Evolutionary conservation across 2,797 vertebrate species (phyloP).

Genomic region (Babyrousa celebensis): DNA sequence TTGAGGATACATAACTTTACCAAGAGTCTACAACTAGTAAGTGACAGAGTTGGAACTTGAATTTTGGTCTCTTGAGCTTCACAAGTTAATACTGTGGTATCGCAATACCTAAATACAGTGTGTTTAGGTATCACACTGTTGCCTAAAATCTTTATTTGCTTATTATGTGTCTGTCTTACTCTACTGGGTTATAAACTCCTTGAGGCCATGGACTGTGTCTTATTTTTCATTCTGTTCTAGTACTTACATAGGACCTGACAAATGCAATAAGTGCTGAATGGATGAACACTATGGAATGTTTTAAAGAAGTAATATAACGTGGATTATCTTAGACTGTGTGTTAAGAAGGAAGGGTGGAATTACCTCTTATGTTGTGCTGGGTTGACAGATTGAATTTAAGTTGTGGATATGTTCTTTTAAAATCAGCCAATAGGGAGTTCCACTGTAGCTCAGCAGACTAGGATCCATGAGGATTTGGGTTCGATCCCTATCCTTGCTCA

Average conservation of each 20-base stretch:
- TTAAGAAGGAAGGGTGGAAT: not conserved
- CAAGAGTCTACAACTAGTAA: not conserved
- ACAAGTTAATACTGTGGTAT: too few relatives aligned
- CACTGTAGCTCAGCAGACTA: too few relatives aligned
- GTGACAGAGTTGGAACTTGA: not conserved
- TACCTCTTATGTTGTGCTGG: not conserved
- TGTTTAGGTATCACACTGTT: not conserved
- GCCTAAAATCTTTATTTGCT: rapidly evolving
- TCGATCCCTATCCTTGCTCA: too few relatives aligned
- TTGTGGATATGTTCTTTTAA: not conserved
- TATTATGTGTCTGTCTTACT: not conserved
- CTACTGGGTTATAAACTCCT: not conserved
- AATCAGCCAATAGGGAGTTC: not conserved
- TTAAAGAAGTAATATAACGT: constrained; percentile 27
- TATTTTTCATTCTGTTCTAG: constrained; percentile 29
- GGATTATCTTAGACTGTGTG: not conserved
- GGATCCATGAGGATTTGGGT: too few relatives aligned
- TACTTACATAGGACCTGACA: not conserved
- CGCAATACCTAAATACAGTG: too few relatives aligned
- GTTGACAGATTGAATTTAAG: not conserved
- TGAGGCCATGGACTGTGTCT: not conserved
- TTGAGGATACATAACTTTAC: not conserved
- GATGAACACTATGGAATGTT: not conserved
- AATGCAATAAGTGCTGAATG: not conserved
- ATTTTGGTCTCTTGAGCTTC: not conserved